Evolutionary conservation across 2,113 vertebrate species (phyloP), one percentile per base, ranked within the genome.

Genomic region (Lota lota): DNA sequence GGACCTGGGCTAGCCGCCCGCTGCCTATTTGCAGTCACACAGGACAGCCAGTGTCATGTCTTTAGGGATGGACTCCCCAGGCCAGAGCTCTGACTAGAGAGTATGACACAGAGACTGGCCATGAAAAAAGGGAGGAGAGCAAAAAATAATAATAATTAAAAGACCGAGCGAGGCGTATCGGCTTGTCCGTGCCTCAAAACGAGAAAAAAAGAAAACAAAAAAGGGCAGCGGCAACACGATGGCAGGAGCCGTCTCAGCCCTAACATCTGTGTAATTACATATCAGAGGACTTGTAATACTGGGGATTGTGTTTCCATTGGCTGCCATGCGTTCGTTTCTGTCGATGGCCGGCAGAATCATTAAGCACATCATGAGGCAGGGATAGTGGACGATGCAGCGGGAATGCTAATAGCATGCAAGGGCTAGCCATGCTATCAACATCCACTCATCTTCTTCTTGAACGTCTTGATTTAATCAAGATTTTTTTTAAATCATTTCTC

Each of bases 101-200:
- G 76, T 68, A 73, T 61, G 73, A 81, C 80, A 70, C 76, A 82
- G 77, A 79, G 72, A 73, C 74, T 72, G 79, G 84, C 81, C 79
- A 77, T 75, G 70, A 80, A 81, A 82, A 82, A 86, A 83, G 67
- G 66, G 78, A 87, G 85, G 81, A 76, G 68, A 83, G 83, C 83
- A 82, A 83, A 89, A 14, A 47, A 14, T n/a, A n/a, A 47, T 12
- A 87, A 89, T 91, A 90, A 91, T 92, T 90, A 91, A 77, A 66
- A 77, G 82, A 86, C 70, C 76, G 77, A 88, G 68, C 85, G 83
- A 88, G 79, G 88, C 84, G 77, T 86, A 72, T 79, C 83, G 36
- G 75, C 80, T 87, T 76, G 81, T 81, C 83, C 81, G 82, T 73
- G 82, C 79, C 83, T 76, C 80, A 86, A 83, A 89, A 86, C 86